These are phyloP conservation scores for Petrocephalus sullivani DNA, from an alignment of 2,797 vertebrate genomes.

Conservation along the genomic window DNA sequence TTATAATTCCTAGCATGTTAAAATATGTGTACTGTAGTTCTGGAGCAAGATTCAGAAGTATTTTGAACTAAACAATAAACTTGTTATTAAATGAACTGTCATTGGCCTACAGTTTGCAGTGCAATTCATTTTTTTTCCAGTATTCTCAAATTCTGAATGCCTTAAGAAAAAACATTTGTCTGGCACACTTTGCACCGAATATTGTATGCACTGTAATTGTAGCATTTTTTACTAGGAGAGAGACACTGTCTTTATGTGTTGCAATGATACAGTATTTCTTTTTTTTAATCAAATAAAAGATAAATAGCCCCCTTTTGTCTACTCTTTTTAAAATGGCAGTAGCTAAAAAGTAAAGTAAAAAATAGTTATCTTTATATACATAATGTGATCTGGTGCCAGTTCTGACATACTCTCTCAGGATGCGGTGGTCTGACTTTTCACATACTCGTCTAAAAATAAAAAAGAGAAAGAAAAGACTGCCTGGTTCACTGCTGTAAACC, in stretches of 20 bases:
- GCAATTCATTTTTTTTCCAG: conserved; percentile 50
- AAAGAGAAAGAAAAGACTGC: neutral
- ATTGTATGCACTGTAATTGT: conserved; percentile 52
- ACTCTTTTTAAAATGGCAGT: conserved; percentile 13
- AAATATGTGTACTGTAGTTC: conserved; percentile 51
- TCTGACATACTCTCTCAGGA: neutral
- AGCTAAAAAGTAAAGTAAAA: neutral
- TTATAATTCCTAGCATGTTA: conserved; percentile 42
- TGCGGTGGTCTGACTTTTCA: neutral
- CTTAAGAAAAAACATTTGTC: conserved; percentile 40
- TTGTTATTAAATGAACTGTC: conserved; percentile 40
- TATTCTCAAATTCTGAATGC: conserved; percentile 53
- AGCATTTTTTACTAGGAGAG: conserved; percentile 51
- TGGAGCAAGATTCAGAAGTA: conserved; percentile 60
- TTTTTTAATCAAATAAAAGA: conserved; percentile 35
- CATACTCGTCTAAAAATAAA: neutral
- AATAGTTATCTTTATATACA: neutral
- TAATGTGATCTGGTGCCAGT: neutral
- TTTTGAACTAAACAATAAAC: conserved; percentile 55
- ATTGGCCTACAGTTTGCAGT: conserved; percentile 45
- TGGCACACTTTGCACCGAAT: conserved; percentile 54
- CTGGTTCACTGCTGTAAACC: neutral
- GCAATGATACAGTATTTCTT: conserved; percentile 41
- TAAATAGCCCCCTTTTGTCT: conserved; percentile 19
- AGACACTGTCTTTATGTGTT: conserved; percentile 50